Conservation (phyloP, 2,113 vertebrate species). For the Equus przewalskii region DNA sequence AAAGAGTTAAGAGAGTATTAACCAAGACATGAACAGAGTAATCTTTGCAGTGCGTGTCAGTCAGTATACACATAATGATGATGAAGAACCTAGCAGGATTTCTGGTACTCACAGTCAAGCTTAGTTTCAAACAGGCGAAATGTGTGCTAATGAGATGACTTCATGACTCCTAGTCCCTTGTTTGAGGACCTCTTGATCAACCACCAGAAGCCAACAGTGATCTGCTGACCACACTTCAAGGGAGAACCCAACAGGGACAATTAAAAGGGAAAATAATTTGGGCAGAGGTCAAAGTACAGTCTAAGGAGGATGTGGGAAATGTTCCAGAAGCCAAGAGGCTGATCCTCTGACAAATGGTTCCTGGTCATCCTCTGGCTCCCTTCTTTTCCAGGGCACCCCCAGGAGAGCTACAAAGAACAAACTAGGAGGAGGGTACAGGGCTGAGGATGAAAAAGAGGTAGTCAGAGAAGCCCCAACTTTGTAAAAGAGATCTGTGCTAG, state of each 20-base stretch:
- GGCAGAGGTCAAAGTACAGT: not conserved
- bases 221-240: not conserved
- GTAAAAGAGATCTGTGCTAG: not conserved
- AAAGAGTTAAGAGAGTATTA: slow-evolving; percentile 10
- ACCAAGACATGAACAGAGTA: not conserved
- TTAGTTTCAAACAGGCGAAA: not conserved
- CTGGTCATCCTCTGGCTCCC: not conserved
- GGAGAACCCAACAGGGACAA: not conserved
- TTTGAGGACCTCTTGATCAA: not conserved
- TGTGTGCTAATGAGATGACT: not conserved
- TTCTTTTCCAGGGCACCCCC: not conserved
- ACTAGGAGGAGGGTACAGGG: not conserved
- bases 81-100: not conserved
- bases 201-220: not conserved
- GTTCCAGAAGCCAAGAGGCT: not conserved
- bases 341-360: not conserved
- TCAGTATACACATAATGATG: not conserved
- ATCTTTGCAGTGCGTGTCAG: not conserved
- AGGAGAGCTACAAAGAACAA: not conserved
- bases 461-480: not conserved
- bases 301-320: not conserved
- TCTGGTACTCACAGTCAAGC: not conserved
- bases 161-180: not conserved
- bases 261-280: not conserved
- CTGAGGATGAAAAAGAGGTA: not conserved